These are phyloP conservation scores for Alitta virens DNA, from an alignment of 2,888 invertebrate species.

Conservation along the genomic window DNA sequence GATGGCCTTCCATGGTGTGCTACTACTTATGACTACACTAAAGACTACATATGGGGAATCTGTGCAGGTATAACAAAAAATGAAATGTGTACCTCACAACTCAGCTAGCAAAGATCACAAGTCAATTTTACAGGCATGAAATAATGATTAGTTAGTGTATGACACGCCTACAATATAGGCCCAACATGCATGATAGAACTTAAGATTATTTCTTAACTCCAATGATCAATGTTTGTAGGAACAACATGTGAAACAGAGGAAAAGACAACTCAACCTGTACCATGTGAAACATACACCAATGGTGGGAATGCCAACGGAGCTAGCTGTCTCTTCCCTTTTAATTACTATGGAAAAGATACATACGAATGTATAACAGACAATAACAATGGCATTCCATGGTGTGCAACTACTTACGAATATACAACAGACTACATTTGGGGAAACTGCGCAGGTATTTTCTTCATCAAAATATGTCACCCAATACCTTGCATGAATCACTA, in stretches of 20 bases:
- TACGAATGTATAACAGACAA: background rate
- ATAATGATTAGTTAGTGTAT: too few species aligned
- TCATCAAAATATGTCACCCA: too few species aligned
- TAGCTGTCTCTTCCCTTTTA: background rate
- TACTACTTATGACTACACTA: background rate
- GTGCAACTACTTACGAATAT: background rate
- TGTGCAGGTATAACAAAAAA: background rate
- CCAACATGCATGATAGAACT: too few species aligned
- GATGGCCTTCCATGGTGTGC: background rate
- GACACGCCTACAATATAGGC: too few species aligned
- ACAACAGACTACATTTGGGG: background rate
- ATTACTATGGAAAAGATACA: background rate
- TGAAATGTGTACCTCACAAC: too few species aligned
- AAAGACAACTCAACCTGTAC: too few species aligned
- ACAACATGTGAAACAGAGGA: too few species aligned
- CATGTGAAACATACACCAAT: background rate
- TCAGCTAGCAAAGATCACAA: too few species aligned
- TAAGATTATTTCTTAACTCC: too few species aligned
- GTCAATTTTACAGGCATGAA: too few species aligned
- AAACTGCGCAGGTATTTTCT: background rate
- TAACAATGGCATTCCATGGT: background rate
- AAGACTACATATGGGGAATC: background rate
- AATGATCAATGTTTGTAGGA: too few species aligned
- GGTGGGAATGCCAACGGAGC: background rate
- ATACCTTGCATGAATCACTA: too few species aligned